Conservation (phyloP, 2,797 vertebrate species). For the Hippocampus kuda region DNA sequence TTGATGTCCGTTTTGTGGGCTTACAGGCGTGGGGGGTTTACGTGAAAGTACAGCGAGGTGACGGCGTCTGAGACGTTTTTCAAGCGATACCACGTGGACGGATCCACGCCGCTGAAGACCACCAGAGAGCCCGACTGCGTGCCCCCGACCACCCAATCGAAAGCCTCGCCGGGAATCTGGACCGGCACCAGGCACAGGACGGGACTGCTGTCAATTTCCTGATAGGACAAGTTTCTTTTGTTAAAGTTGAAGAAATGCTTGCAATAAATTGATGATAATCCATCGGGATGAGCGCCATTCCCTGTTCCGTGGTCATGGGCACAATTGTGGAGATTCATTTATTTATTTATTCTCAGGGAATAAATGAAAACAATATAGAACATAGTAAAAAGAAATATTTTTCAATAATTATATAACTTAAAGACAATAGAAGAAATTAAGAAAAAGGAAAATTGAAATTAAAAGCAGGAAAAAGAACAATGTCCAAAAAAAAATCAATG, state of each 20-base stretch:
- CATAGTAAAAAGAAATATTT: background rate
- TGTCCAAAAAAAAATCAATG: background rate
- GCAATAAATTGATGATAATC: background rate
- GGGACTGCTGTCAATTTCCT: conserved; percentile 70
- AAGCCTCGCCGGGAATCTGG: conserved; percentile 65
- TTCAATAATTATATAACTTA: too few relatives aligned
- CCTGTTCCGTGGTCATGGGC: background rate
- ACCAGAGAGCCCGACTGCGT: conserved; percentile 81
- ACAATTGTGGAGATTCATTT: background rate
- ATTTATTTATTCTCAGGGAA: background rate
- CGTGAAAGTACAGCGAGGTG: conserved; percentile 82
- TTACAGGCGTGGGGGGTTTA: conserved; percentile 30
- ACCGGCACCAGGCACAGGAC: conserved; percentile 79
- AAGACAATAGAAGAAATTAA: background rate
- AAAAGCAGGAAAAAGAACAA: too few relatives aligned
- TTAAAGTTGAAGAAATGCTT: background rate
- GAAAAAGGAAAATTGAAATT: background rate
- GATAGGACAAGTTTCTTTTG: background rate
- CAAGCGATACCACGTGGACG: conserved; percentile 65
- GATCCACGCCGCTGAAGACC: conserved; percentile 65
- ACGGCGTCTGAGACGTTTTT: conserved; percentile 80
- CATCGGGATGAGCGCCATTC: background rate
- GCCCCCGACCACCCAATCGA: conserved; percentile 85
- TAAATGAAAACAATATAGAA: background rate
- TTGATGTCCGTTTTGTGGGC: background rate